Conservation (phyloP, 2,888 invertebrate genomes). For the Chelonus formosanus region DNA sequence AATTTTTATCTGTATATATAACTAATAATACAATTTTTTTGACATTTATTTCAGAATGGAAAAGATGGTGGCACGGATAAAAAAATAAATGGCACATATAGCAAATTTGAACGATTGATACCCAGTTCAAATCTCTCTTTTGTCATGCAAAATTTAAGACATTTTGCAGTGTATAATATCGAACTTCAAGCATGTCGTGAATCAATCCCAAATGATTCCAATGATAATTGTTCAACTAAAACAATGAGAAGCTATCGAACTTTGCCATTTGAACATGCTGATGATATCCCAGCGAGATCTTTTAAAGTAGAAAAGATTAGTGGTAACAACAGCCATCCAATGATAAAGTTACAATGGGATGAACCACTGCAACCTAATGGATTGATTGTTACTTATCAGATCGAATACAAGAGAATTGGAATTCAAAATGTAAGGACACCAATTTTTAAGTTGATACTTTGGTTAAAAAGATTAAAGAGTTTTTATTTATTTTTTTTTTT, state of each 20-base stretch:
- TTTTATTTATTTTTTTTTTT: too few relatives aligned
- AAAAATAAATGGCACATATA: constrained; percentile 44
- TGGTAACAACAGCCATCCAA: constrained; percentile 65
- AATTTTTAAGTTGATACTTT: not conserved
- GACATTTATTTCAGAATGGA: constrained; percentile 35
- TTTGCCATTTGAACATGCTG: constrained; percentile 57
- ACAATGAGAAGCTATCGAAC: constrained; percentile 67
- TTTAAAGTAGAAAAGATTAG: constrained; percentile 48
- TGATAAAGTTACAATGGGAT: constrained; percentile 79
- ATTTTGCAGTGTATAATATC: constrained; percentile 82
- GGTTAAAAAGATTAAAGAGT: not conserved
- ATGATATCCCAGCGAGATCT: constrained; percentile 55
- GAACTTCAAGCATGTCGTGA: constrained; percentile 82
- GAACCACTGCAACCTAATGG: constrained; percentile 89
- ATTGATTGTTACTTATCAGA: constrained; percentile 83
- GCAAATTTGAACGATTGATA: constrained; percentile 47
- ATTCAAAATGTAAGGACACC: constrained; percentile 70
- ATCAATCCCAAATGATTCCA: constrained; percentile 65
- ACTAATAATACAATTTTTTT: constrained; percentile 2
- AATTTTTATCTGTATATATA: not conserved
- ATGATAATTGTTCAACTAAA: constrained; percentile 68
- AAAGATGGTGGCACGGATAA: constrained; percentile 34
- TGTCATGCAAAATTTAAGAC: constrained; percentile 73
- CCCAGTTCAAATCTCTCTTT: constrained; percentile 59
- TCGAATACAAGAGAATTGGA: constrained; percentile 77